Evolutionary conservation across 2,113 vertebrate genomes (phyloP).

Genomic region (Apteryx mantelli): DNA sequence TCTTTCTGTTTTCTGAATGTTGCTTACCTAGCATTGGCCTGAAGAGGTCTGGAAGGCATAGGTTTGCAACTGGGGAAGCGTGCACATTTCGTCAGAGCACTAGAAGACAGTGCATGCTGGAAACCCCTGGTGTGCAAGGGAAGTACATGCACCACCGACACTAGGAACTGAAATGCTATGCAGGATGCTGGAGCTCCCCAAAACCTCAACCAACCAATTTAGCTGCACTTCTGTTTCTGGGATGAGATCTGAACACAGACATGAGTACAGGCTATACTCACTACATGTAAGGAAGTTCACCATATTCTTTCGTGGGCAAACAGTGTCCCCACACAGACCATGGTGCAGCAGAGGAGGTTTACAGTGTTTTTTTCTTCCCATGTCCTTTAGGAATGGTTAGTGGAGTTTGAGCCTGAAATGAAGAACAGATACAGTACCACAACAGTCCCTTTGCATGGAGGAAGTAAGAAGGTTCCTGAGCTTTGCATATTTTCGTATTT

Average conservation of each 20-base stretch:
- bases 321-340: background rate
- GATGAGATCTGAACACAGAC: background rate
- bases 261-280: fast-evolving
- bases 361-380: background rate
- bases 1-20: background rate
- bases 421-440: background rate
- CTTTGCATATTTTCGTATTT: background rate
- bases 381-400: background rate
- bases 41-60: background rate
- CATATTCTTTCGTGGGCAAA: background rate
- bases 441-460: background rate
- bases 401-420: background rate
- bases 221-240: background rate
- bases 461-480: background rate
- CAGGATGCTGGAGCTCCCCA: background rate
- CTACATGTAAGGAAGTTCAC: background rate
- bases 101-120: background rate
- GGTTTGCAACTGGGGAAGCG: background rate
- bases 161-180: background rate
- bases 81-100: background rate
- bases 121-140: background rate
- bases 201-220: background rate
- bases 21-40: background rate
- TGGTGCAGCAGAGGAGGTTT: background rate
- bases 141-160: background rate